phyloP scores from a whole-genome alignment of 92 coral and sea anemone genomes.

The Nematostella vectensis region DNA sequence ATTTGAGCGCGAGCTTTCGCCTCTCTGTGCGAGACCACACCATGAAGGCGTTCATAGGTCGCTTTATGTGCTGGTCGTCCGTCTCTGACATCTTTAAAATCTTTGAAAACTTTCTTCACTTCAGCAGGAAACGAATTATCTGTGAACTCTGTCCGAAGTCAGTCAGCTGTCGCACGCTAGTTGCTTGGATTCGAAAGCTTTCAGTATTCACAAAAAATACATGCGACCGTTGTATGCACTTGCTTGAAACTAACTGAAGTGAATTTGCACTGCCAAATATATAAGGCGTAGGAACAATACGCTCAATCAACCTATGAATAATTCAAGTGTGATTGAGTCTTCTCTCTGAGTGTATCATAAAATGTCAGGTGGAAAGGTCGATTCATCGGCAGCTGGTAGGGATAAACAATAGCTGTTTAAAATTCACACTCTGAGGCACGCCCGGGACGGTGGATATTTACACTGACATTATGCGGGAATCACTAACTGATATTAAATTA shows the following conservation, averaged over 20 bases:
- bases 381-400: slow-evolving; percentile 18
- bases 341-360: slow-evolving; percentile 1
- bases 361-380: slow-evolving; percentile 12
- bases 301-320: slow-evolving; percentile 32
- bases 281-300: slow-evolving; percentile 33
- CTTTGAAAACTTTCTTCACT: neutral
- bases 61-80: slow-evolving; percentile 65
- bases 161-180: too few species aligned
- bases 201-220: too few species aligned
- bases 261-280: slow-evolving; percentile 30
- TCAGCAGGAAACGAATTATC: too few species aligned
- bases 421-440: neutral
- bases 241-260: neutral
- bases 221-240: too few species aligned
- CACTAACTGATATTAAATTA: too few species aligned
- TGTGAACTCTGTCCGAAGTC: too few species aligned
- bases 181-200: too few species aligned
- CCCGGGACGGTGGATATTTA: too few species aligned
- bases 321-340: slow-evolving; percentile 4
- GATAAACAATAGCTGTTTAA: slow-evolving; percentile 1
- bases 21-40: slow-evolving; percentile 91
- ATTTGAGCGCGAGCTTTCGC: slow-evolving; percentile 78
- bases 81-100: slow-evolving; percentile 38
- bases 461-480: too few species aligned
- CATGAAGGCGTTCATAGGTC: slow-evolving; percentile 92